phyloP scores from a whole-genome alignment of 2,113 vertebrate species.

The Meles meles region DNA sequence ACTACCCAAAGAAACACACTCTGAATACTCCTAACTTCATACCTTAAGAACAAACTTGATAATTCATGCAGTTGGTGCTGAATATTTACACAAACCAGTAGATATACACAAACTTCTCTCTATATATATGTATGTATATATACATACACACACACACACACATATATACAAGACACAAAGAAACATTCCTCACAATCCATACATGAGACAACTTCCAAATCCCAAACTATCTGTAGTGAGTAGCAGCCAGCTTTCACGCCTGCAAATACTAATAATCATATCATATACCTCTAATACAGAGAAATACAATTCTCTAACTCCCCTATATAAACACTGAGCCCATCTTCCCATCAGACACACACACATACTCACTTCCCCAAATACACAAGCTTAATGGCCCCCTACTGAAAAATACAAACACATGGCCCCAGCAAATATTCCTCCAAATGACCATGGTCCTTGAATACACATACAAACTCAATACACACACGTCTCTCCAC shows the following conservation, averaged over 20 bases:
- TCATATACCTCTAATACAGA: not conserved
- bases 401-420: not conserved
- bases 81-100: not conserved
- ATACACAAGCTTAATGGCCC: not conserved
- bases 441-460: not conserved
- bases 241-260: not conserved
- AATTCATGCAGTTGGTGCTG: not conserved
- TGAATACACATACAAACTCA: not conserved
- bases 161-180: not conserved
- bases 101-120: not conserved
- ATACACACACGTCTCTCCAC: not conserved
- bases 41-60: not conserved
- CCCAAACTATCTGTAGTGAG: not conserved
- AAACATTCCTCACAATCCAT: not conserved
- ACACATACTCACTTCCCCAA: not conserved
- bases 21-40: not conserved
- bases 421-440: not conserved
- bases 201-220: not conserved
- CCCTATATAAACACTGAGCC: not conserved
- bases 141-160: no score
- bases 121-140: rapidly evolving
- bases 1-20: not conserved
- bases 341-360: not conserved
- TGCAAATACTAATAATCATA: not conserved
- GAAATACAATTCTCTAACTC: not conserved